Conservation (phyloP, 1,140 invertebrate genomes). For the Papilio aristodemus region DNA sequence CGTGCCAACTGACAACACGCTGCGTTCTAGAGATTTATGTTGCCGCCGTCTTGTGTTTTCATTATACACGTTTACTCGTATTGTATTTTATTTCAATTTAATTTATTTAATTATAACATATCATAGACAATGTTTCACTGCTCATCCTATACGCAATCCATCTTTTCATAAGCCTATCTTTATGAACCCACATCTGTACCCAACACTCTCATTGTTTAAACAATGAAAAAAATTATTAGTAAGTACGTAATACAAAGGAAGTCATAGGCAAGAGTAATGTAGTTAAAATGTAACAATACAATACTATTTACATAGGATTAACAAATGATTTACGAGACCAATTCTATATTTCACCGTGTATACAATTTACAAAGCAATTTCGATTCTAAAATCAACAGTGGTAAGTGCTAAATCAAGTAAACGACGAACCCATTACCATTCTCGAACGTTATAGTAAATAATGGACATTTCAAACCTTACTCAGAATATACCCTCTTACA, state of each 20-base stretch:
- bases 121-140: not conserved
- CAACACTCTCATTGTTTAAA: too few species aligned
- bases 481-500: not conserved
- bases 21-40: slow-evolving; percentile 7
- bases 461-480: too few species aligned
- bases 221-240: too few species aligned
- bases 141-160: too few species aligned
- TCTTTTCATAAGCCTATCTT: too few species aligned
- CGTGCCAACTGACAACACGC: not conserved
- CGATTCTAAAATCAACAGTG: not conserved
- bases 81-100: too few species aligned
- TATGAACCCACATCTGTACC: too few species aligned
- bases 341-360: not conserved
- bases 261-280: too few species aligned
- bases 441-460: not conserved
- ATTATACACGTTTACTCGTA: too few species aligned
- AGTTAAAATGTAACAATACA: too few species aligned
- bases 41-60: not conserved
- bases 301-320: slow-evolving; percentile 5
- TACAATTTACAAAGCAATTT: slow-evolving; percentile 13
- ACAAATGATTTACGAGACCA: not conserved
- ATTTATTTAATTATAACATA: too few species aligned
- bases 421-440: not conserved
- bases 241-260: too few species aligned
- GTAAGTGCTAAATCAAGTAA: not conserved